phyloP scores from a whole-genome alignment of 2,797 vertebrate genomes.

The Crenichthys baileyi region DNA sequence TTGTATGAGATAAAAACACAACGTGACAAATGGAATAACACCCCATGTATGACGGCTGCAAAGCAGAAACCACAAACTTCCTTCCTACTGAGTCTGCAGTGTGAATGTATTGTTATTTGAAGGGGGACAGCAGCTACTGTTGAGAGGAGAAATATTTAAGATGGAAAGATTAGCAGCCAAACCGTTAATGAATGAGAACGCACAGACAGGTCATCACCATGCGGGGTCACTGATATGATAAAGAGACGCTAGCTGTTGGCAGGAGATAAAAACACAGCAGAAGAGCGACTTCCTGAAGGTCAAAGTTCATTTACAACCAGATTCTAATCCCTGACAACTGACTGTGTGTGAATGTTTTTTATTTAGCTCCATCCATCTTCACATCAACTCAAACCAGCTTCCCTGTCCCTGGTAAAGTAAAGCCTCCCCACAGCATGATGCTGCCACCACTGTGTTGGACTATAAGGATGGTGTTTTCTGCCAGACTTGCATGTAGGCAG shows the following conservation, averaged over 20 bases:
- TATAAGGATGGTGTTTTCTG: no score
- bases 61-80: conserved; percentile 43
- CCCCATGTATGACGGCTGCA: neutral
- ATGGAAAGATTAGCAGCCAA: neutral
- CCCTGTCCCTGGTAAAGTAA: no score
- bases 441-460: no score
- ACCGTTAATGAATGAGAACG: neutral
- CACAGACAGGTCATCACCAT: neutral
- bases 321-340: neutral
- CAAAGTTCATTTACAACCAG: neutral
- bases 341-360: neutral
- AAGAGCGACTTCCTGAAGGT: neutral
- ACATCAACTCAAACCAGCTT: no score
- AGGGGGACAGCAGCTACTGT: neutral
- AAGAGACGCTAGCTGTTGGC: neutral
- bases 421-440: no score
- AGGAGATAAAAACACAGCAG: conserved; percentile 2
- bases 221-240: neutral
- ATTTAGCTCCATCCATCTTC: no score
- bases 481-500: no score
- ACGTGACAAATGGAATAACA: neutral
- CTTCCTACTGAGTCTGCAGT: conserved; percentile 26
- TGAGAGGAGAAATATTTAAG: neutral
- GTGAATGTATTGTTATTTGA: neutral
- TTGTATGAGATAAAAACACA: neutral